Base-by-base conservation (phyloP, 2,888 invertebrate species). In the Hypena proboscidalis region DNA sequence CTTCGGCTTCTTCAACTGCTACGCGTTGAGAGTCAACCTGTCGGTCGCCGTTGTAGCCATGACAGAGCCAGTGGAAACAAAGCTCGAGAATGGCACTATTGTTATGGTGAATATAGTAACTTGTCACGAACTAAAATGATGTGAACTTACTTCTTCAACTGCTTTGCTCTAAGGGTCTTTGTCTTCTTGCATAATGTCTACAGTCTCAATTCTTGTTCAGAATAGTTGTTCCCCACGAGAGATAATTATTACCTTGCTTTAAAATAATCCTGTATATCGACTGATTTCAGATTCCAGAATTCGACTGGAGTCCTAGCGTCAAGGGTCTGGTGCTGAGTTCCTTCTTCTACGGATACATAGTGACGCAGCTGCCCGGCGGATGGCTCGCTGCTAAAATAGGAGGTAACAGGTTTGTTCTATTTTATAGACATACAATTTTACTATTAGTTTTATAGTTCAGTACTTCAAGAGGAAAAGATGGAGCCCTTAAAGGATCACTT, bases 31-130 rank as follows among this genome's bases (percentile, higher is more conserved):
- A 23, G 97, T 97, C 3, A 98, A 97, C 87, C 92, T 98, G 56
- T 97, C 97, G 57, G 96, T 98, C 8, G 98, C 97, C 2, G 96
- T 98, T 58, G 97, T 98, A 26, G 97, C 97, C 51, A 98, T 98
- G 98, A 97, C 95, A 0, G 94, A 95, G 67, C 93, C 94, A 13
- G 88, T 93, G 47, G 93, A 92, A 31, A 92, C 92, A 2, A 84
- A 87, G 23, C 84, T 93, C 41, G 92, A 91, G 1, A 93, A 94
- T 62, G 95, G 95, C n/a, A 93, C 93, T 0, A 74, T 92, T 29
- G 86, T 90, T 37, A 80, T 84, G 62, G 94, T 93, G 73, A 92
- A 92, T 84, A 29, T 19, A 21, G 3, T 17, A 17, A n/a, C n/a
- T n/a, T n/a, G n/a, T n/a, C n/a, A n/a, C n/a, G n/a, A n/a, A n/a